A percentile compares a stretch with the other conserved stretches of the same genome.
Evolutionary conservation across 2,797 vertebrate genomes (phyloP).

Genomic region (Potorous gilbertii): DNA sequence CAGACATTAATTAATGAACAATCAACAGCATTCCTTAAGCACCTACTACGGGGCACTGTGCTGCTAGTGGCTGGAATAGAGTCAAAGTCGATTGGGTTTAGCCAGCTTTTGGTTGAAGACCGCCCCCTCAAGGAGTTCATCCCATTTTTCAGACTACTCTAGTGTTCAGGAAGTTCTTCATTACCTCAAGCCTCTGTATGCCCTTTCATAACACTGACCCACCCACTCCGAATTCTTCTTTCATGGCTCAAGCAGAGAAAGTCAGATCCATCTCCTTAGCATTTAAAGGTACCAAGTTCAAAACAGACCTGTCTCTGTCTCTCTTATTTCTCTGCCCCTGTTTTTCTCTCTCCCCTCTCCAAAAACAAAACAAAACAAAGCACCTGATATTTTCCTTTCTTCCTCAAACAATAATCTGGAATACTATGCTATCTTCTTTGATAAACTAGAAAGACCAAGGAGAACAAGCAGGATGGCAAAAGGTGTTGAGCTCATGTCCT

Average conservation of each 20-base stretch:
- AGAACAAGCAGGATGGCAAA: background rate
- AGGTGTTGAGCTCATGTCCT: background rate
- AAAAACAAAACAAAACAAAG: background rate
- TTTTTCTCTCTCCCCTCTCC: background rate
- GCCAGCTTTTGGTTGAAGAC: background rate
- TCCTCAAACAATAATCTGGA: background rate
- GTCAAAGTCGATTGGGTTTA: background rate
- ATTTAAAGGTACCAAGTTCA: background rate
- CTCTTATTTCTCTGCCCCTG: background rate
- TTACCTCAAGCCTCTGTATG: background rate
- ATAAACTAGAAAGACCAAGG: background rate
- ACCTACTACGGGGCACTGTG: background rate
- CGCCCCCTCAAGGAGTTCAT: background rate
- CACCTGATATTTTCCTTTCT: background rate
- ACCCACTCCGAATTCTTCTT: background rate
- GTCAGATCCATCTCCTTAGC: background rate
- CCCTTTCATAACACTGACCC: background rate
- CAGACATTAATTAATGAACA: background rate
- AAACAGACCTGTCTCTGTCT: background rate
- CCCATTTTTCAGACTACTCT: background rate
- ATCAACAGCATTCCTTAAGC: slow-evolving; percentile 13
- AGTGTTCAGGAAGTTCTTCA: background rate
- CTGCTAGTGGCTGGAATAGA: background rate
- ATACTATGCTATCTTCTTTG: background rate
- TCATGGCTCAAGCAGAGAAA: background rate